Evolutionary conservation across 2,888 invertebrate genomes (phyloP), one percentile per base, ranked within the genome.

Genomic region (Dynastes tityus): DNA sequence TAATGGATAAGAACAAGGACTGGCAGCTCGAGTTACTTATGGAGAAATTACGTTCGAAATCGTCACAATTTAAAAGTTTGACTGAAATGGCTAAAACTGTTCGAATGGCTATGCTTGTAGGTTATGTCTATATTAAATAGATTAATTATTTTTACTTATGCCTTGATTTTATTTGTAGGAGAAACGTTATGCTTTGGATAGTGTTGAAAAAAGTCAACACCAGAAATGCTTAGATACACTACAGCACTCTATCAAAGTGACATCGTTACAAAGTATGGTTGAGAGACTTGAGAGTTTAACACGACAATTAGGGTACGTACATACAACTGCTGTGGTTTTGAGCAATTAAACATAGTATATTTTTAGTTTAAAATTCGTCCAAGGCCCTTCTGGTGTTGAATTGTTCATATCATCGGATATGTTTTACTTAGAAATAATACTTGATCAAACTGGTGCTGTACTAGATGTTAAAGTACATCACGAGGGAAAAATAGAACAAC

Each of bases 371-470:
- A 97, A 97, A 87, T 97, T 97, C 89, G 95, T 95, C 86, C 94
- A 95, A 80, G 96, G 95, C 76, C 93, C 94, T 79, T 93, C 95
- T 70, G 95, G 95, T 64, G 93, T 94, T 4, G 95, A 95, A 86
- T 91, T 96, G 80, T 97, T 97, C 87, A 97, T 98, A 88, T 97
- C 96, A 58, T 97, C 97, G 0, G 98, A 98, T 87, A 97, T 98
- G 97, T 98, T 98, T 89, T 97, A 96, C 88, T 91, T 98, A 83
- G 97, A 98, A 90, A 95, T 98, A 84, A 90, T 96, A 76, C 91
- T 98, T 76, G 97, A 98, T 85, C 91, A 94, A 2, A 93, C 92
- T 55, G 98, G 97, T 32, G 92, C 93, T 49, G 95, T 98, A 0
- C 94, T 95, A 86, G 98, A 98, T 91, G 97, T 98, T 0, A 94